Conservation (phyloP, 92 coral and sea anemone species). For the Palythoa heliodiscus region DNA sequence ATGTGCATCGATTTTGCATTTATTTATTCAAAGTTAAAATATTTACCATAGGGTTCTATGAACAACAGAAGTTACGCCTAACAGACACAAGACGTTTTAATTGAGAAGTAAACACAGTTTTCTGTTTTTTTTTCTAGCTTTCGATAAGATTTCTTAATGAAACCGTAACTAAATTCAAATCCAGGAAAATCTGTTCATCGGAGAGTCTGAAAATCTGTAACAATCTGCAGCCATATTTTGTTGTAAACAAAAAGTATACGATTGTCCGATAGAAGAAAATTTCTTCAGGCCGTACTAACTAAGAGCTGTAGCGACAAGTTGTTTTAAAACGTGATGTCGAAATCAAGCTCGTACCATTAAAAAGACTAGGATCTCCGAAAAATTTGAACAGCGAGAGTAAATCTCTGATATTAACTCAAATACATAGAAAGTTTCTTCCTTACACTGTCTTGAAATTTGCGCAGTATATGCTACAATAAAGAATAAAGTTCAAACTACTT, state of each 20-base stretch:
- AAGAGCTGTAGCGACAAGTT: too few relatives aligned
- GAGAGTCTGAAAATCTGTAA: background rate
- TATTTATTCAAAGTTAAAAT: background rate
- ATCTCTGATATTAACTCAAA: too few relatives aligned
- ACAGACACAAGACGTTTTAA: background rate
- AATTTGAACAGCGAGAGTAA: too few relatives aligned
- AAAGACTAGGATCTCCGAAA: too few relatives aligned
- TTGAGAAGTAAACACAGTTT: background rate
- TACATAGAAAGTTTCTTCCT: too few relatives aligned
- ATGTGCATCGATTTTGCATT: background rate
- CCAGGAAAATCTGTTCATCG: background rate
- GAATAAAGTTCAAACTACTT: background rate
- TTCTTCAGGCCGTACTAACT: too few relatives aligned
- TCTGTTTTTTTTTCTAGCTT: background rate
- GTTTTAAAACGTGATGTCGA: too few relatives aligned
- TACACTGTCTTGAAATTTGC: too few relatives aligned
- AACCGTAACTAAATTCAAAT: background rate
- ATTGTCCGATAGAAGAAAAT: too few relatives aligned
- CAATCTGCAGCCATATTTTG: background rate
- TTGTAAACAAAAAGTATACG: background rate
- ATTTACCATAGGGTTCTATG: background rate
- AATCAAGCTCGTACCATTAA: too few relatives aligned
- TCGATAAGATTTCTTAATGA: constrained; percentile 9
- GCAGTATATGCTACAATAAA: background rate
- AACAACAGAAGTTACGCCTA: background rate